phyloP scores from a whole-genome alignment of 2,113 vertebrate species.

The Brachypodius melanocephalos region DNA sequence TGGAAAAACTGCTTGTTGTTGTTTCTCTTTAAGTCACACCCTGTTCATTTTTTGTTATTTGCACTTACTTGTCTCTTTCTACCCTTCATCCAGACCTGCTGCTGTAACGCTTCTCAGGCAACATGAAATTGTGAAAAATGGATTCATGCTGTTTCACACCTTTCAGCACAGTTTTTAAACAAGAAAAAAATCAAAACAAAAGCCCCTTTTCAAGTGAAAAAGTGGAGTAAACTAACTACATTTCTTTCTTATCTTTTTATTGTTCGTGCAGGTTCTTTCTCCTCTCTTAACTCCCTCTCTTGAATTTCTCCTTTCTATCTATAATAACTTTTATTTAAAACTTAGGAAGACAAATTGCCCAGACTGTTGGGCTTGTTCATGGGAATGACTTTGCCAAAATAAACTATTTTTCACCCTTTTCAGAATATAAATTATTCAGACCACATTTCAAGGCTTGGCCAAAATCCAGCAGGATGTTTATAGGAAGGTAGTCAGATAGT shows the following conservation, averaged over 20 bases:
- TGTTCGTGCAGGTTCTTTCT: background rate
- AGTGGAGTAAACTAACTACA: background rate
- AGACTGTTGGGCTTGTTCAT: background rate
- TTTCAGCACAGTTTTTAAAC: constrained; percentile 16
- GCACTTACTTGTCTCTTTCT: background rate
- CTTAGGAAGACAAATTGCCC: background rate
- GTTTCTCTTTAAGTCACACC: background rate
- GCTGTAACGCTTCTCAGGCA: background rate
- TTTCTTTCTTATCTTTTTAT: background rate
- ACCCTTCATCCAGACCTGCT: background rate
- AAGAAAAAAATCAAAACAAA: constrained; percentile 13
- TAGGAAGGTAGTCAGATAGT: background rate
- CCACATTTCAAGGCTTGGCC: background rate
- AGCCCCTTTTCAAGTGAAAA: background rate
- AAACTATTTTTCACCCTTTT: background rate
- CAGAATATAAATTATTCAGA: background rate
- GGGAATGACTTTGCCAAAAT: background rate
- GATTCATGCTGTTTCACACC: background rate
- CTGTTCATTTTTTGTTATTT: background rate
- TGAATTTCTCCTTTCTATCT: background rate
- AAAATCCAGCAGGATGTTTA: background rate
- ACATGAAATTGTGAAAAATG: background rate
- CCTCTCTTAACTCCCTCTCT: background rate
- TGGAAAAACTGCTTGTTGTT: background rate
- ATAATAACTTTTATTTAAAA: background rate